Evolutionary conservation across 2,888 invertebrate species (phyloP), one percentile per base, ranked within the genome.

Genomic region (Mechanitis messenoides): DNA sequence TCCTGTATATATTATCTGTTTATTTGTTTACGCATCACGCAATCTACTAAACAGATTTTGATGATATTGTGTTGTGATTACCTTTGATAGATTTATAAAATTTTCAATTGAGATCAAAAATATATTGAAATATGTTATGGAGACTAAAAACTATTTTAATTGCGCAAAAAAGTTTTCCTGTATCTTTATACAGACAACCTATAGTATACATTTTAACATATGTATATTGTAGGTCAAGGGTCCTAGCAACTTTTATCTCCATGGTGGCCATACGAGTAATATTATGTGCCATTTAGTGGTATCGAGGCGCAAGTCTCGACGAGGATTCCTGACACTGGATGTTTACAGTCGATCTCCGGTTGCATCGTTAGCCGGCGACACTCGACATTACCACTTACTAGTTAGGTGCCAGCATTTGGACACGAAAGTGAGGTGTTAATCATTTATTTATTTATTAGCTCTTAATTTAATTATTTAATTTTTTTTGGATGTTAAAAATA

Each of bases 301-400:
- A 65, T 67, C 61, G 68, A 56, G 64, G 71, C 73, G 69, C 63
- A 71, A 71, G 69, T 69, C 68, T 59, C 64, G 66, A 70, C 72
- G 78, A 78, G 80, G 84, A 87, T 87, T 85, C 85, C 84, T 81
- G 75, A 77, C 81, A 77, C 73, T 87, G 87, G 86, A 87, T 89
- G 89, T 89, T 89, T 89, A 89, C 79, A 87, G 72, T 79, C 64
- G 69, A 69, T 78, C 82, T 89, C 89, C 85, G 85, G 83, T 89
- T 85, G 76, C 89, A 79, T 83, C 83, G 81, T 82, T 81, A 83
- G 75, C 74, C 77, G 75, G 69, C 78, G 79, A 72, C 80, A 74
- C 69, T 71, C 70, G 69, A 65, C 70, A 73, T 75, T 82, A 82
- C 46, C 65, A 59, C 60, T 60, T 60, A 28, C 73, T 85, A 86